Evolutionary conservation across 2,888 invertebrate species (phyloP).

Genomic region (Amiota mariae): DNA sequence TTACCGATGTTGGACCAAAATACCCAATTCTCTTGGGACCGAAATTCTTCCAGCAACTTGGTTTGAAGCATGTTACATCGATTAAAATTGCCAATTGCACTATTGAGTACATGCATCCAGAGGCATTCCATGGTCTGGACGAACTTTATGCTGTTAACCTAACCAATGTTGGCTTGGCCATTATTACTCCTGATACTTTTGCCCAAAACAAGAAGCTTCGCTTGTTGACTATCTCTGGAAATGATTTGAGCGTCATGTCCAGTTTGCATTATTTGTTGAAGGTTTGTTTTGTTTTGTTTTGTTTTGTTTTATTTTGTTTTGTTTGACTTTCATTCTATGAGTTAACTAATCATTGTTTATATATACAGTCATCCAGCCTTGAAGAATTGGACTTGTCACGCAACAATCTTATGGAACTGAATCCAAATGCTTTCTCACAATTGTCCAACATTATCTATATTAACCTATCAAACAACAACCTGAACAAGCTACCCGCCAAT

Average conservation of each 20-base stretch:
- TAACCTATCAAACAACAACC: constrained; percentile 80
- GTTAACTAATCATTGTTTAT: neutral
- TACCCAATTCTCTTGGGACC: constrained; percentile 78
- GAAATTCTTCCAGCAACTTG: constrained; percentile 78
- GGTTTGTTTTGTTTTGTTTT: constrained; percentile 46
- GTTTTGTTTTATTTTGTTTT: too few species aligned
- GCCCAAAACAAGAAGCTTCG: constrained; percentile 79
- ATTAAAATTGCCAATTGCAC: constrained; percentile 82
- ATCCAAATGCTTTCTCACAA: constrained; percentile 78
- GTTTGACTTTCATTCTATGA: neutral
- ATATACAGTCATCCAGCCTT: constrained; percentile 75
- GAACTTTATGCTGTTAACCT: constrained; percentile 82
- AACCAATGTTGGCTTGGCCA: constrained; percentile 80
- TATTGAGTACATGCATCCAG: constrained; percentile 79
- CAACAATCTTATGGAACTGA: constrained; percentile 80
- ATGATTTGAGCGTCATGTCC: constrained; percentile 76
- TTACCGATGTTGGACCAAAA: constrained; percentile 78
- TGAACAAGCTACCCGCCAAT: constrained; percentile 75
- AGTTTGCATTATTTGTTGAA: constrained; percentile 67
- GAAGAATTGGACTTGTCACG: constrained; percentile 83
- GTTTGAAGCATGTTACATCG: constrained; percentile 79
- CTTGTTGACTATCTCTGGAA: constrained; percentile 80
- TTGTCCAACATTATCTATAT: constrained; percentile 80
- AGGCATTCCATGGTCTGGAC: constrained; percentile 81
- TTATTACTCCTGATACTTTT: constrained; percentile 82